phyloP scores from a whole-genome alignment of 2,113 vertebrate genomes.

The Prunella fulvescens region DNA sequence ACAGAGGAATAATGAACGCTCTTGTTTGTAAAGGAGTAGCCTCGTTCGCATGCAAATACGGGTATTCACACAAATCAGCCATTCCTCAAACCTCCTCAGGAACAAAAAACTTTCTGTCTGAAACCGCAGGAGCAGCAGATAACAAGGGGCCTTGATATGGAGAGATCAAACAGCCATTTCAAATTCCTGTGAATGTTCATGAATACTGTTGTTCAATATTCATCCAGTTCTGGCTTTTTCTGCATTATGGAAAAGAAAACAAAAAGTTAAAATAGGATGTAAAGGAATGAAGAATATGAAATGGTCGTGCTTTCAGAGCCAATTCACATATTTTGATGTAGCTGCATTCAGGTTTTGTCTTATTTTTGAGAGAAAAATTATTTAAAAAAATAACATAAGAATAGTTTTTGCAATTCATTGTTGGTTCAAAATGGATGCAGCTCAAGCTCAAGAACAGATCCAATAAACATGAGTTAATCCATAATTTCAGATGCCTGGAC shows the following conservation, averaged over 20 bases:
- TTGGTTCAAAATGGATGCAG: background rate
- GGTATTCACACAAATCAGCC: conserved; percentile 61
- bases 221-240: background rate
- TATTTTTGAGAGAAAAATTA: background rate
- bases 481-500: background rate
- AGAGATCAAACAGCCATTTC: conserved; percentile 52
- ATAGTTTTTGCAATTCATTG: background rate
- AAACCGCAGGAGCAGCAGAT: conserved; percentile 44
- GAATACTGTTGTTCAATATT: conserved; percentile 46
- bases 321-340: background rate
- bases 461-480: background rate
- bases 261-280: background rate
- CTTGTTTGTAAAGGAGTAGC: conserved; percentile 56
- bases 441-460: background rate
- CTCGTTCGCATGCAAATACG: conserved; percentile 63
- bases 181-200: conserved; percentile 40
- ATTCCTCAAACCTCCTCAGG: conserved; percentile 44
- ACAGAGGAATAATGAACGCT: conserved; percentile 33
- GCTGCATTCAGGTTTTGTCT: background rate
- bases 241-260: conserved; percentile 2
- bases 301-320: background rate
- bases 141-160: conserved; percentile 59
- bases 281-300: background rate
- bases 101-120: conserved; percentile 64
- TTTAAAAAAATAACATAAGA: background rate